A percentile compares a stretch with the other conserved stretches of the same genome.
Evolutionary conservation across 2,113 vertebrate genomes (phyloP).

Genomic region (Microtus oregoni): DNA sequence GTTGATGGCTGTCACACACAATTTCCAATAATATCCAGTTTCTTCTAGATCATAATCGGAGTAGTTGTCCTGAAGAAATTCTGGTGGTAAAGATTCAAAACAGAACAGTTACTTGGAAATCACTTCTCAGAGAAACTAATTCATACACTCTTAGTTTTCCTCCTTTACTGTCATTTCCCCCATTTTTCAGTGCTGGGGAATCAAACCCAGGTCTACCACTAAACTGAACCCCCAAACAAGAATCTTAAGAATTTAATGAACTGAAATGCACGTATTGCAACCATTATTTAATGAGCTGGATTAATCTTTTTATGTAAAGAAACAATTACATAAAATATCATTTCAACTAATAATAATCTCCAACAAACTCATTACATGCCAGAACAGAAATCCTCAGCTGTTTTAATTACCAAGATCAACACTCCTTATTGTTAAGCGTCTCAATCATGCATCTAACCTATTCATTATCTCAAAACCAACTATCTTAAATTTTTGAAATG

Average conservation of each 20-base stretch:
- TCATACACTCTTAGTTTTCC: constrained; percentile 37
- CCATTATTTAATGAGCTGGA: constrained; percentile 49
- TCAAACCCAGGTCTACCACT: neutral
- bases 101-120: constrained; percentile 64
- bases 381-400: constrained; percentile 49
- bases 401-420: neutral
- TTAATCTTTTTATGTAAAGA: constrained; percentile 44
- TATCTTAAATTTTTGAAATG: neutral
- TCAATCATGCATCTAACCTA: neutral
- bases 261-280: constrained; percentile 27
- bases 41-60: constrained; percentile 86
- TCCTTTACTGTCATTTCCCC: neutral
- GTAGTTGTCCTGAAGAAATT: constrained; percentile 89
- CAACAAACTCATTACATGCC: constrained; percentile 20
- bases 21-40: constrained; percentile 88
- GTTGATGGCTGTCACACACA: constrained; percentile 89
- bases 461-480: neutral
- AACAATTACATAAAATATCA: constrained; percentile 37
- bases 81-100: constrained; percentile 82
- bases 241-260: constrained; percentile 37
- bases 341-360: constrained; percentile 19
- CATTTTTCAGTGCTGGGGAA: neutral
- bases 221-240: neutral
- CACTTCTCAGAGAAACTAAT: constrained; percentile 47
- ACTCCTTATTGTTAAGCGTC: constrained; percentile 49